Base-by-base conservation (phyloP, 2,888 invertebrate species). In the Pocota personata region DNA sequence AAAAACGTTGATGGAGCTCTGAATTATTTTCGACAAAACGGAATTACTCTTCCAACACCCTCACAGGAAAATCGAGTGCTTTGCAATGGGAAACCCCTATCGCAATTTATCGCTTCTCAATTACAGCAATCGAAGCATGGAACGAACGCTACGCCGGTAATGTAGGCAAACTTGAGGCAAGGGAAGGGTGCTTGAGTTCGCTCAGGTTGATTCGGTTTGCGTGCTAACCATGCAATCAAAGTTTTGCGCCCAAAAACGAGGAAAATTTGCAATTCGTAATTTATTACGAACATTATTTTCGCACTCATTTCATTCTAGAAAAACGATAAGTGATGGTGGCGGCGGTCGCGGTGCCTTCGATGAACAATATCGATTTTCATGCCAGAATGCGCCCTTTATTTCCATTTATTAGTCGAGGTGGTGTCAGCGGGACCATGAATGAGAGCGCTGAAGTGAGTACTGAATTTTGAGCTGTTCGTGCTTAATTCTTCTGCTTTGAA, bases 11-110 rank as follows among this genome's bases (percentile, higher is more conserved):
- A 84, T 84, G 58, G 75, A 75, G 80, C 58, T 71, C 40, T 80
- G 75, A 84, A 80, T 84, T 84, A 75, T 80, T 84, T 84, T 84
- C 80, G 80, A 84, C 80, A 80, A 84, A 84, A 84, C 80, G 79
- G 80, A 84, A 80, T 84, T 79, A 75, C 79, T 75, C 75, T 80
- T 75, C 75, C 43, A 71, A 66, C 64, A 67, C 75, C 60, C 32
- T 57, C n/a, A 37, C 55, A 8, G 55, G 35, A 55, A 40, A 40
- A 69, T 62, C 60, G 50, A 43, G 21, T 80, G 84, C 83, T 75
- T 71, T 37, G 75, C 79, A 79, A 66, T 80, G 66, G 79, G 75
- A 16, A 75, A 52, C 69, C 64, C 48, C 75, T 71, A 80, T 69
- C 30, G 75, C 75, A 80, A 80, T 84, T 84, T 80, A 84, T 80